Percentiles rank a stretch among this genome's conserved stretches.
phyloP scores from a whole-genome alignment of 2,797 vertebrate species.

The Microctenopoma steveboyesi region DNA sequence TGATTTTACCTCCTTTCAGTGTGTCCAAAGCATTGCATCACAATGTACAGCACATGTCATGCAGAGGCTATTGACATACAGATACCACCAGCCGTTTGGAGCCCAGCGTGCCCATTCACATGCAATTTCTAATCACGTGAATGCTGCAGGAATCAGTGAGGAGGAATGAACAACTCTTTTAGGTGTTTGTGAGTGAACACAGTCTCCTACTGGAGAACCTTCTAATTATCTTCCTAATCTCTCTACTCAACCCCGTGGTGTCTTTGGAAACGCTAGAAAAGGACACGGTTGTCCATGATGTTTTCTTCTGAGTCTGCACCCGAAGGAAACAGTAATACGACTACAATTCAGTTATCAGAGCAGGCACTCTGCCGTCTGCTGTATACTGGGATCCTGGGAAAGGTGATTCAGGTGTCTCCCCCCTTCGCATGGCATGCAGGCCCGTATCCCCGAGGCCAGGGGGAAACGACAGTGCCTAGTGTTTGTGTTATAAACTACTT shows the following conservation, averaged over 20 bases:
- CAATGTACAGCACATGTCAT: conserved; percentile 59
- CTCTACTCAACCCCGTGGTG: conserved; percentile 46
- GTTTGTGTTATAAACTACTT: conserved; percentile 76
- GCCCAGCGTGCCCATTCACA: conserved; percentile 60
- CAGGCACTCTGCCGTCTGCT: conserved; percentile 21
- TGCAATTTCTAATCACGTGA: conserved; percentile 56
- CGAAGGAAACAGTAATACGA: conserved; percentile 46
- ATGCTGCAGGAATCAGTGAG: conserved; percentile 47
- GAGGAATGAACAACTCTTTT: conserved; percentile 59
- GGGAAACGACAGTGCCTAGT: conserved; percentile 53
- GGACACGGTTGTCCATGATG: conserved; percentile 49
- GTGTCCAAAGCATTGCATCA: conserved; percentile 51
- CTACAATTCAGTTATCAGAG: conserved; percentile 37
- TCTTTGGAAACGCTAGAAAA: conserved; percentile 51
- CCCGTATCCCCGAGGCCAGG: conserved; percentile 48
- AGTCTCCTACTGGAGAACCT: conserved; percentile 56
- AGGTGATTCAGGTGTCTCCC: conserved; percentile 69
- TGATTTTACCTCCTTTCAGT: conserved; percentile 37
- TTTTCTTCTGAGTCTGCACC: conserved; percentile 39
- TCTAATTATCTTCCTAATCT: conserved; percentile 65
- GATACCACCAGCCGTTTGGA: conserved; percentile 64
- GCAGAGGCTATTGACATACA: conserved; percentile 45
- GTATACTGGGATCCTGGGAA: conserved; percentile 39
- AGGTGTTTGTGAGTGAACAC: conserved; percentile 50
- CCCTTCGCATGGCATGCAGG: conserved; percentile 66